Evolutionary conservation across 2,113 vertebrate species (phyloP), one percentile per base, ranked within the genome.

Genomic region (Bucco capensis): DNA sequence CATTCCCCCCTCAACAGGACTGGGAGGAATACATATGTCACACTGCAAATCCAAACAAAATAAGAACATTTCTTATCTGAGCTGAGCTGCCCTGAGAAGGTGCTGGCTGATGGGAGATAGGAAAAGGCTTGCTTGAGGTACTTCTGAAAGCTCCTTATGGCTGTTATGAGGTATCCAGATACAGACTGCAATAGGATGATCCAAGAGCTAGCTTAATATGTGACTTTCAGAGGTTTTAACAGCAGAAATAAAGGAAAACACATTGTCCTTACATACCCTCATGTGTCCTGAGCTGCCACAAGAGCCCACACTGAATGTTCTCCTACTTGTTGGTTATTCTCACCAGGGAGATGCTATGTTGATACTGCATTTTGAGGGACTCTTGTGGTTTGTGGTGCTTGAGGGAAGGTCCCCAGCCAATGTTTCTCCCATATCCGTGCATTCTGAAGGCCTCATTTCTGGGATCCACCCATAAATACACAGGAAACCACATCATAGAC

Each of bases 61-160:
- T 54, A 65, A 44, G 88, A 85, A 86, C 80, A 60, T 67, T 54
- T 62, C 83, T 94, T 96, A 96, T 96, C 96, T 78, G 57, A 93
- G 86, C 73, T 80, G 57, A 81, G 88, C 77, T 64, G 75, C 64
- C 66, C 89, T 93, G 85, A 96, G 95, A 93, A 95, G 93, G 96
- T 94, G 96, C 83, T 92, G 90, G 96, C 84, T 96, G 94, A 95
- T 84, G 83, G 25, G 69, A 96, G 94, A 97, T 96, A 95, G 30
- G 38, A 64, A 74, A 40, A 86, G 38, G 38, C 49, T 92, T 60
- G 42, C 65, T 90, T 86, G 70, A 94, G 86, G 83, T 82, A 89
- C 50, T 40, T 95, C 78, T 94, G 92, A 93, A 89, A 95, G 88
- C 83, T 93, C 65, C 84, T 95, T 54, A 56, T 42, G 61, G 57